Conservation (phyloP, 2,113 vertebrate species). For the Speoplatyrhinus poulsoni region DNA sequence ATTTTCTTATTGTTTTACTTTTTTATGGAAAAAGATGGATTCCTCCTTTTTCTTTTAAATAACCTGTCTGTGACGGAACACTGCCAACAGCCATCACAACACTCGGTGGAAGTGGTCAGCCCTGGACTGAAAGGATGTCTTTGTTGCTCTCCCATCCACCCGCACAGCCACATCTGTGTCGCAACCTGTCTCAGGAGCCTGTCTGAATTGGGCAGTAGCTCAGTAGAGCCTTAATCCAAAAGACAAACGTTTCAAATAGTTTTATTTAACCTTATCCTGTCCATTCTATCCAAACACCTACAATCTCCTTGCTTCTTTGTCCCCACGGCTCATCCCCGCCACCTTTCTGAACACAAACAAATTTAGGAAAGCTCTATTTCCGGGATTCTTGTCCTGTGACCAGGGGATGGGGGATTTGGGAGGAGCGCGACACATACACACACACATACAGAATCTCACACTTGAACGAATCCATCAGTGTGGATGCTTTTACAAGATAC, state of each 20-base stretch:
- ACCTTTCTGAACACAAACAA: not conserved
- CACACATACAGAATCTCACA: constrained; percentile 38
- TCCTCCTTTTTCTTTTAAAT: constrained; percentile 44
- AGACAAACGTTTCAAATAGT: not conserved
- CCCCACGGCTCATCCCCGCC: not conserved
- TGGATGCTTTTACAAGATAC: constrained; percentile 59
- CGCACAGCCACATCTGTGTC: constrained; percentile 10
- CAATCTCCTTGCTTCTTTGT: not conserved
- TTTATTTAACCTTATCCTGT: not conserved
- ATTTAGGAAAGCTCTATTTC: constrained; percentile 40
- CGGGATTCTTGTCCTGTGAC: constrained; percentile 37
- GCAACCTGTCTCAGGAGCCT: constrained; percentile 22
- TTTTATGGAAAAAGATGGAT: constrained; percentile 18
- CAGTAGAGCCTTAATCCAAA: constrained; percentile 29
- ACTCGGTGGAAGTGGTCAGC: constrained; percentile 39
- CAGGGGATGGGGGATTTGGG: constrained; percentile 16
- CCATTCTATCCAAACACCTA: not conserved
- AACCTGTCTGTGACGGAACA: constrained; percentile 66
- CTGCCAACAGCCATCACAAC: constrained; percentile 64
- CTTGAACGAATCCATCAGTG: constrained; percentile 55
- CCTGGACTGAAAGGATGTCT: constrained; percentile 61
- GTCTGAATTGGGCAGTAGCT: constrained; percentile 58
- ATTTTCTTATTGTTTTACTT: not conserved
- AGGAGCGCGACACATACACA: too few species aligned
- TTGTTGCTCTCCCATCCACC: constrained; percentile 52